phyloP scores from a whole-genome alignment of 35 echinoderm and acorn worm species.

The Diadema setosum region DNA sequence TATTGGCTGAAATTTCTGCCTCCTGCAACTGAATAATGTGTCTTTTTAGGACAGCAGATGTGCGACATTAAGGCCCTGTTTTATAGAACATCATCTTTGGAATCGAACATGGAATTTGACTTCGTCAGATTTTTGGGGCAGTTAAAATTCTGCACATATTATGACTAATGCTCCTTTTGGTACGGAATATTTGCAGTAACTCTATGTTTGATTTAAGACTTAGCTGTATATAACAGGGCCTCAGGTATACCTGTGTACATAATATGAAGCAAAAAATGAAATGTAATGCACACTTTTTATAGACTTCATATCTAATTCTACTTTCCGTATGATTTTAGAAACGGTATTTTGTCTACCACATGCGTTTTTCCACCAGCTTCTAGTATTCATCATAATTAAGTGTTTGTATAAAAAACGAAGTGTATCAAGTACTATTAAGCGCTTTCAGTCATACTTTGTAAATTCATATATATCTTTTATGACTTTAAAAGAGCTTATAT shows the following conservation, averaged over 20 bases:
- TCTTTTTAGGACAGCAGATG: no score
- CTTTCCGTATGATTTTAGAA: background rate
- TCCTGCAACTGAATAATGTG: no score
- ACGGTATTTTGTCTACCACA: background rate
- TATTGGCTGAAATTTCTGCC: no score
- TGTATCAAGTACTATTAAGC: constrained; percentile 12
- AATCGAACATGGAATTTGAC: background rate
- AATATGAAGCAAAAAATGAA: background rate
- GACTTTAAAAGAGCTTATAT: background rate
- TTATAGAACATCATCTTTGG: no score
- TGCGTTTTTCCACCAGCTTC: background rate
- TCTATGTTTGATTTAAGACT: no score
- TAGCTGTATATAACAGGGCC: background rate
- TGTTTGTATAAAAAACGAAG: background rate
- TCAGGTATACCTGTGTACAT: background rate
- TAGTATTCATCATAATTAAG: background rate
- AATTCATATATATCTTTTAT: constrained; percentile 5
- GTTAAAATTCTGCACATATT: background rate
- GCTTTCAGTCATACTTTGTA: background rate
- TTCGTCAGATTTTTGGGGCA: background rate
- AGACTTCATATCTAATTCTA: background rate
- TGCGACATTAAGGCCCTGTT: no score
- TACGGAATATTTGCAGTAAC: no score
- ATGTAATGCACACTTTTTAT: background rate
- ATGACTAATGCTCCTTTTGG: background rate